A percentile compares a stretch with the other conserved stretches of the same genome.
phyloP scores from a whole-genome alignment of 2,113 vertebrate genomes.

The Poicephalus meyeri region DNA sequence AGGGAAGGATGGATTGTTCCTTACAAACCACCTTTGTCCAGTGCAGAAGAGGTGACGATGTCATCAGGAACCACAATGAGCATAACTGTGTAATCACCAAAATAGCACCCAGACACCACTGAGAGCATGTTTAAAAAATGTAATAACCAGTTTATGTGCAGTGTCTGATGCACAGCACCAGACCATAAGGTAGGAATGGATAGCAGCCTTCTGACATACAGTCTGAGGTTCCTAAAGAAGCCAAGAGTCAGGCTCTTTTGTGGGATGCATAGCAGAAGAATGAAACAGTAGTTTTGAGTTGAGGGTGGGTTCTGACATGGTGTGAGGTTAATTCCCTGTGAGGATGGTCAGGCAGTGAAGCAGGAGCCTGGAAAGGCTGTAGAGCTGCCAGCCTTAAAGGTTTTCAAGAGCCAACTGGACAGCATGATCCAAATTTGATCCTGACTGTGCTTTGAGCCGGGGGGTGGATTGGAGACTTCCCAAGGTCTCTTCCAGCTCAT shows the following conservation, averaged over 20 bases:
- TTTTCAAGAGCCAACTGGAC: background rate
- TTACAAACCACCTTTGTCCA: background rate
- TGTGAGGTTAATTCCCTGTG: background rate
- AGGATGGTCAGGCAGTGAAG: background rate
- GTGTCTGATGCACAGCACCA: background rate
- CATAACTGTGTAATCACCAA: background rate
- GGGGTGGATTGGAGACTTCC: background rate
- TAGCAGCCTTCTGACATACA: background rate
- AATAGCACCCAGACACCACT: background rate
- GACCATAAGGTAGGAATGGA: background rate
- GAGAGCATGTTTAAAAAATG: background rate
- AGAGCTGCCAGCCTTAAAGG: background rate
- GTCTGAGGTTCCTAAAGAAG: background rate
- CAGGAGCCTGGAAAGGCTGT: background rate
- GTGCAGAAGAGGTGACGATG: background rate
- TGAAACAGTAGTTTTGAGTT: background rate
- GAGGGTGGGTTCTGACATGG: background rate
- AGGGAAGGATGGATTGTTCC: background rate
- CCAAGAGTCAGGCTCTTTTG: background rate
- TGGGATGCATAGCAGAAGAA: background rate
- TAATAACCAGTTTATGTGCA: background rate
- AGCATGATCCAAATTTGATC: background rate
- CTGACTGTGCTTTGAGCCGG: background rate
- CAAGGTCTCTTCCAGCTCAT: background rate
- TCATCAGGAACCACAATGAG: background rate